phyloP scores from a whole-genome alignment of 1,140 invertebrate genomes.

The Solen grandis region DNA sequence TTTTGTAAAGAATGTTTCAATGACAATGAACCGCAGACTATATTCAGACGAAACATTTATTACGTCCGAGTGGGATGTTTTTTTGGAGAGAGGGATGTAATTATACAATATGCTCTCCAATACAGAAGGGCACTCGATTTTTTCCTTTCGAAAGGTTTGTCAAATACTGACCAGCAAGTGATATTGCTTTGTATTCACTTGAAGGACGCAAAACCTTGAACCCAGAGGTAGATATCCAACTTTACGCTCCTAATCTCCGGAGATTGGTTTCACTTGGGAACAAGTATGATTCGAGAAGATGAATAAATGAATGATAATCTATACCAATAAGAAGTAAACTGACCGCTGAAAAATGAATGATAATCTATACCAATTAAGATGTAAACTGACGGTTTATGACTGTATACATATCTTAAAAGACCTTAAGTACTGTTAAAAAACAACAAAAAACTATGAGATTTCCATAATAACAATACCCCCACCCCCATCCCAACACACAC shows the following conservation, averaged over 20 bases:
- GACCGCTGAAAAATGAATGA: too few relatives aligned
- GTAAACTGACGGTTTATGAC: too few relatives aligned
- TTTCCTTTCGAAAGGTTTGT: conserved; percentile 23
- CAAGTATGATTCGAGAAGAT: not conserved
- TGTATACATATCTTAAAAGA: too few relatives aligned
- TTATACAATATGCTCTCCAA: conserved; percentile 23
- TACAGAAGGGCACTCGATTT: conserved; percentile 7
- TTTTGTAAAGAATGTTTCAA: conserved; percentile 15
- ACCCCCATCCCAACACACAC: too few relatives aligned
- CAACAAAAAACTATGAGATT: too few relatives aligned
- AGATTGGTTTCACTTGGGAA: conserved; percentile 21
- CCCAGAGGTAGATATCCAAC: conserved; percentile 9
- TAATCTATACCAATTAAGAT: too few relatives aligned
- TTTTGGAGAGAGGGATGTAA: conserved; percentile 12
- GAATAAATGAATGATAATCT: too few relatives aligned
- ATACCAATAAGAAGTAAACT: too few relatives aligned
- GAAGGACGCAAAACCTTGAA: not conserved
- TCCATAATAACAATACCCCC: too few relatives aligned
- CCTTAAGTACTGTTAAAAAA: too few relatives aligned
- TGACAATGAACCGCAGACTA: conserved; percentile 18
- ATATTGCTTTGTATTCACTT: too few relatives aligned
- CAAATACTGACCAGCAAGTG: conserved; percentile 48
- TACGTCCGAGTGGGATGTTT: too few relatives aligned
- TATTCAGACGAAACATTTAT: conserved; percentile 54
- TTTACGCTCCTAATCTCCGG: not conserved